These are phyloP conservation scores for Colossoma macropomum DNA, from an alignment of 2,113 vertebrate genomes.

Conservation along the genomic window DNA sequence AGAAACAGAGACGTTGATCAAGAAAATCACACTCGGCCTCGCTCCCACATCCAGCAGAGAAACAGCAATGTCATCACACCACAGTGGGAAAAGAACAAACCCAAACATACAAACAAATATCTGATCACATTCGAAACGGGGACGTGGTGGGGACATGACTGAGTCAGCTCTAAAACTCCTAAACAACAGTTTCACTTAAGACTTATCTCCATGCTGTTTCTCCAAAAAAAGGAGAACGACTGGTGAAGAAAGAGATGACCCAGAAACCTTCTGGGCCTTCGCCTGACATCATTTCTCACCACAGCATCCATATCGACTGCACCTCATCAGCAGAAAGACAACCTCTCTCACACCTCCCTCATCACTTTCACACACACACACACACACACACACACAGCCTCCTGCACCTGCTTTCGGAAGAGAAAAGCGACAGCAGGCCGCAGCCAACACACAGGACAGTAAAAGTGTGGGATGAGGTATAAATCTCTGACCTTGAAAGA, in stretches of 20 bases:
- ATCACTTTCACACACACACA: not conserved
- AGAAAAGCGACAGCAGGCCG: not conserved
- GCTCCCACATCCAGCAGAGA: constrained; percentile 28
- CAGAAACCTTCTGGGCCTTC: constrained; percentile 27
- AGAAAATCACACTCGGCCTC: constrained; percentile 34
- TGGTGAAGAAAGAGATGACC: not conserved
- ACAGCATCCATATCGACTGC: constrained; percentile 8
- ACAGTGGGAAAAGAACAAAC: not conserved
- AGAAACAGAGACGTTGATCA: constrained; percentile 7
- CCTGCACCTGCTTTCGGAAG: not conserved
- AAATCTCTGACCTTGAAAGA: not conserved
- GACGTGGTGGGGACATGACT: not conserved
- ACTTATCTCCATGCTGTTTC: not conserved
- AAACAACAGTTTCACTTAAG: not conserved
- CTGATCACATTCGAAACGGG: not conserved
- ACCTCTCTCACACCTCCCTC: not conserved
- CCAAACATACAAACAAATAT: constrained; percentile 44
- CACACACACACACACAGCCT: not conserved
- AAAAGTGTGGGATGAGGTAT: not conserved
- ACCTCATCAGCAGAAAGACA: constrained; percentile 18
- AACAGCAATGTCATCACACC: not conserved
- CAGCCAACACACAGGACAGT: not conserved
- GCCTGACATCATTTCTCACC: constrained; percentile 13
- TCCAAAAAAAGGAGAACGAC: not conserved
- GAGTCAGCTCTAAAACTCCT: constrained; percentile 2